Base-by-base conservation (phyloP, 2,888 invertebrate genomes). In the Cantharis rustica region DNA sequence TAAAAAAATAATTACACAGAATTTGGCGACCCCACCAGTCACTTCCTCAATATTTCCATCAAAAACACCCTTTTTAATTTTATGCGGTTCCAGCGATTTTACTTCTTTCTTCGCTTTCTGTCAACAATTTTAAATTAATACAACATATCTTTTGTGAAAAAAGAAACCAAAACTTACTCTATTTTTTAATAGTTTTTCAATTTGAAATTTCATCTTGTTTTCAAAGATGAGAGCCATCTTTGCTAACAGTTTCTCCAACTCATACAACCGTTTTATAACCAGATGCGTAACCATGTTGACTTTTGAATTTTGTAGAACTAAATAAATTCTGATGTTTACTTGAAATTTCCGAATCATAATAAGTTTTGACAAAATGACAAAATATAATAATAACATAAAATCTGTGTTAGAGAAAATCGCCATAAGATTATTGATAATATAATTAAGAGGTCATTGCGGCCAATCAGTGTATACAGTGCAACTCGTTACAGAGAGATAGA, bases 231-330 rank as follows among this genome's bases (percentile, higher is more conserved):
- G 91, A 80, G 93, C 93, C 80, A 96, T 88, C 89, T 96, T 93
- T 79, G 92, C 91, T 68, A 96, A 88, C 83, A 96, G 89, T 86
- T 95, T 92, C 79, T 93, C 91, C 84, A 95, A 95, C 85, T 96
- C 95, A 76, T 94, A 93, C 71, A 98, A 89, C 79, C 96, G 91
- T 86, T 95, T 95, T 64, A 96, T 92, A n/a, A 98, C 93, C n/a
- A 98, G 98, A 90, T 99, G 98, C 82, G 93, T 93, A 83, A 93
- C 92, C 16, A 95, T 90, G 73, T 92, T 90, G 17, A 91, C 88
- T 83, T 92, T 93, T 84, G 93, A 93, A 73, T 95, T 91, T 90
- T 97, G 97, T 15, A 98, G 88, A 82, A 95, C 90, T 81, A 98
- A 87, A 87, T 97, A 98, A 88, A 95, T 96, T 69, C 93, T 91